Conservation (phyloP, 1,140 invertebrate species). For the Drosophila sechellia region DNA sequence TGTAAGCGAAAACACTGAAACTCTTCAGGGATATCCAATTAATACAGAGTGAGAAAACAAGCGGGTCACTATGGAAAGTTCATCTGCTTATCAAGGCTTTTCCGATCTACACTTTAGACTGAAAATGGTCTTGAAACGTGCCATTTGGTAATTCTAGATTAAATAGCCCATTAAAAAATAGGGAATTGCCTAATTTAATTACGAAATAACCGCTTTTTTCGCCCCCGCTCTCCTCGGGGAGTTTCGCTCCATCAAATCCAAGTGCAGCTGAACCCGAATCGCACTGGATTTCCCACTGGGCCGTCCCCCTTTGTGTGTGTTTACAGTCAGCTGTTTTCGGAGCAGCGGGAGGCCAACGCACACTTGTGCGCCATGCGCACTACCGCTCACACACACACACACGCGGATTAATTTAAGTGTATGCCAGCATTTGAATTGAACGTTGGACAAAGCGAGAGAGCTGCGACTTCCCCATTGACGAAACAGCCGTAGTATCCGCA, state of each 20-base stretch:
- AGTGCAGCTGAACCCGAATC: constrained; percentile 57
- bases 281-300: constrained; percentile 42
- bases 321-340: constrained; percentile 68
- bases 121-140: not conserved
- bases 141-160: not conserved
- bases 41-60: not conserved
- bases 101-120: too few relatives aligned
- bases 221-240: not conserved
- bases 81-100: too few relatives aligned
- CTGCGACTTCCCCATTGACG: constrained; percentile 37
- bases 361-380: constrained; percentile 15
- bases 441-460: constrained; percentile 42
- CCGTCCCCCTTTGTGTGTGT: constrained; percentile 42
- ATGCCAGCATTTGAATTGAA: constrained; percentile 47
- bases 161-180: not conserved
- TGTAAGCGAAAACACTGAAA: constrained; percentile 1
- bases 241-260: constrained; percentile 10
- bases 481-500: constrained; percentile 35
- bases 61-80: too few relatives aligned
- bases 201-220: constrained; percentile 1
- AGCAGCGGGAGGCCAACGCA: constrained; percentile 16
- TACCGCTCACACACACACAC: constrained; percentile 11
- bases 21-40: not conserved
- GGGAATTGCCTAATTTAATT: not conserved
- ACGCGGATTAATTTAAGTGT: constrained; percentile 33